phyloP scores from a whole-genome alignment of 2,797 vertebrate species.

The Acanthiza pusilla region DNA sequence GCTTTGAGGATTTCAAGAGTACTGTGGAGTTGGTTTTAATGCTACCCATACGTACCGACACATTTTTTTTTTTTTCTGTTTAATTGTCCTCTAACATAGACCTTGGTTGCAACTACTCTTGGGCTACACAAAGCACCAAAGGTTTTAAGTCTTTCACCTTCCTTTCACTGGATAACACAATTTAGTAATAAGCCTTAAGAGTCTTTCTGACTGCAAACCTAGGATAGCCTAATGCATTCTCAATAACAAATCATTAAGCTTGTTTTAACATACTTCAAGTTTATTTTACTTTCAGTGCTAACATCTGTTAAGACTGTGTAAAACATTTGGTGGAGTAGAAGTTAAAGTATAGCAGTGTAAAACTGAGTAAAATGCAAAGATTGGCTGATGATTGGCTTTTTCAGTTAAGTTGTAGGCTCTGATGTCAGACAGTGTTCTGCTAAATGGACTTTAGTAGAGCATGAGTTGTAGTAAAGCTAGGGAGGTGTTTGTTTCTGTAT shows the following conservation, averaged over 20 bases:
- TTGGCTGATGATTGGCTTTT: background rate
- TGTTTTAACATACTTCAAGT: background rate
- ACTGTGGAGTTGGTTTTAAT: background rate
- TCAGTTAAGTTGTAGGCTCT: background rate
- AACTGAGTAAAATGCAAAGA: background rate
- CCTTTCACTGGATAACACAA: background rate
- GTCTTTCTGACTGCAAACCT: background rate
- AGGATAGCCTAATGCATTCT: background rate
- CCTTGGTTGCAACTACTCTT: background rate
- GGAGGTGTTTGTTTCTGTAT: background rate
- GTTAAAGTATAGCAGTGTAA: background rate
- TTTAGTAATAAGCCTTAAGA: background rate
- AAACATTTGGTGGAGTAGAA: background rate
- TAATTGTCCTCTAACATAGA: background rate
- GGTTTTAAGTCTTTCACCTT: background rate
- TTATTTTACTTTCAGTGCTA: background rate
- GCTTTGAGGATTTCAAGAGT: background rate
- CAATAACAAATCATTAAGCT: background rate
- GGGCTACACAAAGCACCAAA: background rate
- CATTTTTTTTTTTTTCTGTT: background rate
- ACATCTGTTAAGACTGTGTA: background rate
- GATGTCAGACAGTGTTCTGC: background rate
- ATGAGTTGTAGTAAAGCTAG: background rate
- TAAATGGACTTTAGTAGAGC: background rate
- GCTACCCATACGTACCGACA: background rate